Evolutionary conservation across 2,888 invertebrate genomes (phyloP).

Genomic region (Zaprionus obscuricornis): DNA sequence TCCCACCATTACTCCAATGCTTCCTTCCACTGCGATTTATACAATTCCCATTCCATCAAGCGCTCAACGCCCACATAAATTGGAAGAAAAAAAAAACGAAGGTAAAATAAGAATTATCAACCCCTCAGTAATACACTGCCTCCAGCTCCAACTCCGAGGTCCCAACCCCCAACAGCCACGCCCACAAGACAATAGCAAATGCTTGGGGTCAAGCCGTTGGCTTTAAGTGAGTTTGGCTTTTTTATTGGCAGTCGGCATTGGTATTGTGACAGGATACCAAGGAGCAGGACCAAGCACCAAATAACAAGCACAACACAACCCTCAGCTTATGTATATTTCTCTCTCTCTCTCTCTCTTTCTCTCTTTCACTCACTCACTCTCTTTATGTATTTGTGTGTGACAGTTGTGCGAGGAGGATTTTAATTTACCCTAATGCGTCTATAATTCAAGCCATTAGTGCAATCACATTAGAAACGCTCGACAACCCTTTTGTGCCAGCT

Average conservation of each 20-base stretch:
- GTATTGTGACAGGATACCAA: background rate
- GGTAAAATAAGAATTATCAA: no score
- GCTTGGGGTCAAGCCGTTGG: constrained; percentile 48
- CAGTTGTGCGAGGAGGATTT: constrained; percentile 73
- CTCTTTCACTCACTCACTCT: no score
- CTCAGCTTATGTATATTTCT: no score
- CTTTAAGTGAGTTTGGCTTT: constrained; percentile 62
- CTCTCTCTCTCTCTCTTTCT: no score
- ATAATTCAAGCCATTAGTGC: constrained; percentile 83
- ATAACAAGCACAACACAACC: background rate
- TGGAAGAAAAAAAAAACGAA: no score
- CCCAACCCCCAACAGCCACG: background rate
- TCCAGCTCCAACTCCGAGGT: background rate
- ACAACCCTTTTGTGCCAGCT: constrained; percentile 61
- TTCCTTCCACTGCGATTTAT: constrained; percentile 1
- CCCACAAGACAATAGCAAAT: background rate
- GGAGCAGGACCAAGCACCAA: constrained; percentile 35
- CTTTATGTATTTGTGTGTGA: constrained; percentile 12
- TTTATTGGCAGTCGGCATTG: constrained; percentile 51
- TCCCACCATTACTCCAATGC: background rate
- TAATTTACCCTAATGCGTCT: constrained; percentile 83
- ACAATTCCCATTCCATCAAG: constrained; percentile 46
- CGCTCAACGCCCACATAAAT: constrained; percentile 15
- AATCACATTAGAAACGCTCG: constrained; percentile 80
- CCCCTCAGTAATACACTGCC: background rate